These are phyloP conservation scores for Hermodice carunculata DNA, from an alignment of 2,888 invertebrate genomes.

Conservation along the genomic window DNA sequence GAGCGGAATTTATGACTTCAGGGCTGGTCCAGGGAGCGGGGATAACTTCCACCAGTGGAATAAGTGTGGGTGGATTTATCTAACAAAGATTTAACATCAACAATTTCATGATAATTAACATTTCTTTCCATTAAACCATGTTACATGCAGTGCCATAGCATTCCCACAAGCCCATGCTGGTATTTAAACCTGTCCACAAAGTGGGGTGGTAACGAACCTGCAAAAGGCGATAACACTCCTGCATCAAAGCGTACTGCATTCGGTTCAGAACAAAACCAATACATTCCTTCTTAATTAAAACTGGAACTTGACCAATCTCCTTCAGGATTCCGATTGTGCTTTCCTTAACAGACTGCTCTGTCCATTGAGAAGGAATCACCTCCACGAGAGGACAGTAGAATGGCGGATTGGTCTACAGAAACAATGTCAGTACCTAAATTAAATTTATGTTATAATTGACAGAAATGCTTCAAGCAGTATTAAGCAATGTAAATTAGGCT, in stretches of 20 bases:
- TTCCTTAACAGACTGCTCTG: slow-evolving; percentile 80
- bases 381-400: slow-evolving; percentile 95
- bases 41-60: slow-evolving; percentile 93
- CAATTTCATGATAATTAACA: no score
- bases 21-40: slow-evolving; percentile 94
- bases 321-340: slow-evolving; percentile 84
- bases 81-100: slow-evolving; percentile 54
- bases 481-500: no score
- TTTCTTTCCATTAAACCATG: no score
- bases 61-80: slow-evolving; percentile 97
- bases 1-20: slow-evolving; percentile 81
- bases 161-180: no score
- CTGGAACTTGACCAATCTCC: slow-evolving; percentile 94
- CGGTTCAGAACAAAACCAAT: slow-evolving; percentile 94
- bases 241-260: slow-evolving; percentile 93
- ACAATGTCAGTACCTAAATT: no score
- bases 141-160: no score
- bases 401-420: slow-evolving; percentile 94
- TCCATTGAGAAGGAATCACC: slow-evolving; percentile 94
- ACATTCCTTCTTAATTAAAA: slow-evolving; percentile 85
- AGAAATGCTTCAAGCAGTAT: no score
- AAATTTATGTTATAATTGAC: no score
- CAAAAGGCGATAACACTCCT: slow-evolving; percentile 92
- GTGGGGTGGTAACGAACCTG: slow-evolving; percentile 62
- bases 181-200: no score